These are phyloP conservation scores for Oreotrochilus melanogaster DNA, from an alignment of 2,113 vertebrate genomes.

Conservation along the genomic window DNA sequence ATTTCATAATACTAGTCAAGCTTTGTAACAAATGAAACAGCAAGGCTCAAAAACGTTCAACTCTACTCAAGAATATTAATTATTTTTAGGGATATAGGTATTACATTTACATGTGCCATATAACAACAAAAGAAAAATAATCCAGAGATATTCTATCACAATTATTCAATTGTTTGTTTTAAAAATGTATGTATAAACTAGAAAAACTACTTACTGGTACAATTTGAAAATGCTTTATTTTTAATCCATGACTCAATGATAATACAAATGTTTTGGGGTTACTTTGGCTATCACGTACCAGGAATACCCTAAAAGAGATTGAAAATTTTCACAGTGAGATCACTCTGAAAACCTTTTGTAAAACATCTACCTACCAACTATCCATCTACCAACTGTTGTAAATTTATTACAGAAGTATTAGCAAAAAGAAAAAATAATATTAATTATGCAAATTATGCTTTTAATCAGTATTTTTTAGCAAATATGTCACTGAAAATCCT, in stretches of 20 bases:
- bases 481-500: not conserved
- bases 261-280: conserved; percentile 97
- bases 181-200: not conserved
- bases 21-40: not conserved
- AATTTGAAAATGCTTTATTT: conserved; percentile 99
- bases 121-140: not conserved
- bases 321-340: conserved; percentile 39
- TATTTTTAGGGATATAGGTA: not conserved
- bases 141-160: not conserved
- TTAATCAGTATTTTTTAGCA: conserved; percentile 12
- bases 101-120: not conserved
- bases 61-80: not conserved
- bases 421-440: not conserved
- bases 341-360: not conserved
- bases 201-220: conserved; percentile 89
- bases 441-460: not conserved
- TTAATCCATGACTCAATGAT: conserved; percentile 93
- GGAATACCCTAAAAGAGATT: conserved; percentile 88
- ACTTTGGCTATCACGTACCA: conserved; percentile 97
- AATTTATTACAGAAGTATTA: not conserved
- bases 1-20: not conserved
- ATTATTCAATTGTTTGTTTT: not conserved
- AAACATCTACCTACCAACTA: not conserved
- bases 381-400: not conserved
- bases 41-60: not conserved